Percentiles rank a stretch among this genome's conserved stretches.
Conservation (phyloP, 2,113 vertebrate species). For the Mustela lutreola region DNA sequence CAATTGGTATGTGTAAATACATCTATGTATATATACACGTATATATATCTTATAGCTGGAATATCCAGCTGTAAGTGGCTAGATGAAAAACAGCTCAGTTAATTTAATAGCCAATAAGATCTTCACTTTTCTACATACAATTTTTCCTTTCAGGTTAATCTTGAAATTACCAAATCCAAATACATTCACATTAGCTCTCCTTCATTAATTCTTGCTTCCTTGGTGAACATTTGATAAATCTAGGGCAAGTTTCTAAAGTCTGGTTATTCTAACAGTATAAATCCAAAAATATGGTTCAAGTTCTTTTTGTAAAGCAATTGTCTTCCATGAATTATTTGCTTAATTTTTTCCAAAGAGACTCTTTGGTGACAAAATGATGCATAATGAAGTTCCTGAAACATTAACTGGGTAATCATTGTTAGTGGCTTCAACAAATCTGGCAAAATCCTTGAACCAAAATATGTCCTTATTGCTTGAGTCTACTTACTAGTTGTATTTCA, state of each 20-base stretch:
- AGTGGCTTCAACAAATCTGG: background rate
- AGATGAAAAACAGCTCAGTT: background rate
- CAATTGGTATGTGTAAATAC: background rate
- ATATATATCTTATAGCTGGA: background rate
- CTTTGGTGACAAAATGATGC: slow-evolving; percentile 5
- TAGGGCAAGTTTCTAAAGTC: background rate
- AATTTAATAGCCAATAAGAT: slow-evolving; percentile 6
- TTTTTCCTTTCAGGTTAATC: background rate
- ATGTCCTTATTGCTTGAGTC: background rate
- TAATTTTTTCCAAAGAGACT: background rate
- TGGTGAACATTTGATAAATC: slow-evolving; percentile 37
- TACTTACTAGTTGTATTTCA: background rate
- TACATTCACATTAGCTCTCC: background rate
- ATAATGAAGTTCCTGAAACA: background rate
- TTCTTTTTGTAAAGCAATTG: background rate
- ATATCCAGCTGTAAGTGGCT: background rate
- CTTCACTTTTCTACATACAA: background rate
- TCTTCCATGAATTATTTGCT: slow-evolving; percentile 15
- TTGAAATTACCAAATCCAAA: slow-evolving; percentile 3
- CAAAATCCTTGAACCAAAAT: background rate
- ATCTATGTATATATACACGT: background rate
- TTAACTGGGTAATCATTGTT: slow-evolving; percentile 4
- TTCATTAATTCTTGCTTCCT: background rate
- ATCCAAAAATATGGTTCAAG: background rate
- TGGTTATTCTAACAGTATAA: background rate